Evolutionary conservation across 2,888 invertebrate genomes (phyloP).

Genomic region (Eupithecia abbreviata): DNA sequence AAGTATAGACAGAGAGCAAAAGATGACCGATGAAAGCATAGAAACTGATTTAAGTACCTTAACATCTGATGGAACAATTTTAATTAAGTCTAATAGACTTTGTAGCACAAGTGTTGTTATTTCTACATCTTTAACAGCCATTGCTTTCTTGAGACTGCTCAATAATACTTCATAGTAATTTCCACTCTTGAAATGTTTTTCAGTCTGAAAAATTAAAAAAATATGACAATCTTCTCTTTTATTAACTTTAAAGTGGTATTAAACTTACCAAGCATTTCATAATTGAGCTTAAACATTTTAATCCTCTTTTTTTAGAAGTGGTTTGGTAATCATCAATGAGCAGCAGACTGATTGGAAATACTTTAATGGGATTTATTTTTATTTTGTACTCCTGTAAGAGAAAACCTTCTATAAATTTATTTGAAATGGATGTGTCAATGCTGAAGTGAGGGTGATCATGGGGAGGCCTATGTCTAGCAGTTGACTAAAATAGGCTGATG

Average conservation of each 20-base stretch:
- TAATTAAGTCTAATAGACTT: conserved; percentile 59
- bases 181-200: conserved; percentile 59
- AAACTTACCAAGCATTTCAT: conserved; percentile 66
- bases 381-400: conserved; percentile 64
- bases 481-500: no score
- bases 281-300: conserved; percentile 60
- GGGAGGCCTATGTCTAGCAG: no score
- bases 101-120: conserved; percentile 59
- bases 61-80: conserved; percentile 56
- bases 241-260: not conserved
- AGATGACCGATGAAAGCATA: not conserved
- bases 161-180: conserved; percentile 77
- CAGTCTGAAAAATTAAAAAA: conserved; percentile 45
- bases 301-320: conserved; percentile 66
- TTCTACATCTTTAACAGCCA: conserved; percentile 62
- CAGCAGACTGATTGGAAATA: conserved; percentile 65
- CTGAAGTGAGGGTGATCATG: no score
- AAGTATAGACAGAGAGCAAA: not conserved
- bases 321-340: conserved; percentile 68
- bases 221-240: not conserved
- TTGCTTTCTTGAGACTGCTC: conserved; percentile 58
- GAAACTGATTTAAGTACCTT: conserved; percentile 54
- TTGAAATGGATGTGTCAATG: not conserved
- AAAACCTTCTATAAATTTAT: not conserved
- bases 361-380: conserved; percentile 55